These are phyloP conservation scores for Griposia aprilina DNA, from an alignment of 2,888 invertebrate species.

Conservation along the genomic window DNA sequence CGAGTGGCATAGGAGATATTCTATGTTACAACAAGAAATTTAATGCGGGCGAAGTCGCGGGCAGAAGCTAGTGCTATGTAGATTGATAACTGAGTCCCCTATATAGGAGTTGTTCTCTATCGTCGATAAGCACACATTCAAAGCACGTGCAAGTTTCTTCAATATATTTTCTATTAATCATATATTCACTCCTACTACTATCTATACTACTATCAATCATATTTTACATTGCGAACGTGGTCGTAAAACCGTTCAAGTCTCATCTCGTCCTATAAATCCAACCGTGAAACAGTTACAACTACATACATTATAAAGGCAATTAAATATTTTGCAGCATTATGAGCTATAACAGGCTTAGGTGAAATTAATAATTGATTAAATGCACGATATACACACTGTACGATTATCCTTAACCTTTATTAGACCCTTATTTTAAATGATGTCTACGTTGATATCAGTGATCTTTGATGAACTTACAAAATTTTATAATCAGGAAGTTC, in stretches of 20 bases:
- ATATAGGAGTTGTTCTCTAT: not conserved
- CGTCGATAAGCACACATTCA: not conserved
- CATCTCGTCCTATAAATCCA: conserved; percentile 15
- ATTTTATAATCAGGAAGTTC: conserved; percentile 19
- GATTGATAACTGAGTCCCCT: not conserved
- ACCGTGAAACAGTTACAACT: conserved; percentile 14
- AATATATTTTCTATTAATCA: conserved; percentile 20
- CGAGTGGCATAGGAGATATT: not conserved
- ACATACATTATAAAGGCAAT: conserved; percentile 7
- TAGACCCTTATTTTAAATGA: not conserved
- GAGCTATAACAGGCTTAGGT: conserved; percentile 23
- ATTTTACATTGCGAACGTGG: conserved; percentile 13
- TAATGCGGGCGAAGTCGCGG: not conserved
- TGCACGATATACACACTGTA: not conserved
- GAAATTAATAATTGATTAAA: conserved; percentile 17
- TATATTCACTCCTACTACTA: too few relatives aligned
- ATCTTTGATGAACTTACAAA: not conserved
- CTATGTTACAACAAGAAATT: not conserved
- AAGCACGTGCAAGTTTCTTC: conserved; percentile 18
- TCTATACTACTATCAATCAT: too few relatives aligned
- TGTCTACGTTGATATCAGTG: not conserved
- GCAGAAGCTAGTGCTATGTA: not conserved
- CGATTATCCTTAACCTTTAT: conserved; percentile 1
- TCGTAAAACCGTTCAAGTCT: conserved; percentile 16
- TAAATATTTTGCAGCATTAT: conserved; percentile 17